These are phyloP conservation scores for Mirounga angustirostris DNA, from an alignment of 2,113 vertebrate genomes.

Conservation along the genomic window DNA sequence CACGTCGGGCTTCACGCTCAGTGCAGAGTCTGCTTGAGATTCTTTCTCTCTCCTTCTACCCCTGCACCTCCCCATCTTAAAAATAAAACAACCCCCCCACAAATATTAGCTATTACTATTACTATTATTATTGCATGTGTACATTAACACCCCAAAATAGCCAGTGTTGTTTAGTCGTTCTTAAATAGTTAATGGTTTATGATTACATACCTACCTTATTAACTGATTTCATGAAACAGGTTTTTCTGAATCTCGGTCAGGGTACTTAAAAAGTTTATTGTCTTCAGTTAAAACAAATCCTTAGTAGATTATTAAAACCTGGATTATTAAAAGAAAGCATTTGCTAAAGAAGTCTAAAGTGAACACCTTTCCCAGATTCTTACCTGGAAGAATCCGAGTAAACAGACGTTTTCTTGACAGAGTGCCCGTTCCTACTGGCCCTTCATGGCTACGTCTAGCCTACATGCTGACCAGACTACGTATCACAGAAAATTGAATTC, in stretches of 20 bases:
- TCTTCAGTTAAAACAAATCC: not conserved
- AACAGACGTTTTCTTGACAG: not conserved
- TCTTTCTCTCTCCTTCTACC: not conserved
- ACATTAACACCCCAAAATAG: not conserved
- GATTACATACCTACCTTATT: not conserved
- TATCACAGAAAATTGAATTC: not conserved
- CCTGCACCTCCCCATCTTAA: not conserved
- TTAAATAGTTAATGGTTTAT: not conserved
- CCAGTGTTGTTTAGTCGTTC: not conserved
- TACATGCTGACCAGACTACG: not conserved
- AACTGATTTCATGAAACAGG: not conserved
- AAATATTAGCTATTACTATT: not conserved
- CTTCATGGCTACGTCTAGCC: not conserved
- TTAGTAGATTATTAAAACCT: not conserved
- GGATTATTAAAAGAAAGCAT: not conserved
- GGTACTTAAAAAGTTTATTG: not conserved
- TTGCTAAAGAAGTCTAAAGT: not conserved
- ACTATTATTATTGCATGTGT: not conserved
- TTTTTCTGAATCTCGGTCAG: conserved; percentile 5
- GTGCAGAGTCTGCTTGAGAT: not conserved
- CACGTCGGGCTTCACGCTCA: not conserved
- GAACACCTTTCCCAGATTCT: not conserved
- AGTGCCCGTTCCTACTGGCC: not conserved
- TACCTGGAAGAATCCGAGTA: not conserved
- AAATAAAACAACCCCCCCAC: not conserved